phyloP scores from a whole-genome alignment of 2,113 vertebrate species.

The Egretta garzetta region DNA sequence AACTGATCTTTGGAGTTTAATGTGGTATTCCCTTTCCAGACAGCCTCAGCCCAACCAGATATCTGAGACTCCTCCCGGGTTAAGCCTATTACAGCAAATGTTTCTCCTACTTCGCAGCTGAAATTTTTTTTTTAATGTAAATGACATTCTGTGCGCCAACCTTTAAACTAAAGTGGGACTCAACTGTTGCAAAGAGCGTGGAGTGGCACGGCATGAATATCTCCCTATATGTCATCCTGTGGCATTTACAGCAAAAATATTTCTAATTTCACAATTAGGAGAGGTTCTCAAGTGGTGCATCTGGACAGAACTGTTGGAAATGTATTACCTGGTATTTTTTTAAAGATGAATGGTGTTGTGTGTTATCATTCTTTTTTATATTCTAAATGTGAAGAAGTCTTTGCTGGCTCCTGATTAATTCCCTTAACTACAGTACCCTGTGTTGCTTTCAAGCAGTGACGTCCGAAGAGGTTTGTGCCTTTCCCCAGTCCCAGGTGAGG shows the following conservation, averaged over 20 bases:
- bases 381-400: background rate
- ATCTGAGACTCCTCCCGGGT: slow-evolving; percentile 14
- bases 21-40: slow-evolving; percentile 11
- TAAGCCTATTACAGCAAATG: slow-evolving; percentile 20
- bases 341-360: background rate
- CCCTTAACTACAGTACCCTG: background rate
- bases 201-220: background rate
- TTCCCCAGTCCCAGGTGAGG: background rate
- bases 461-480: background rate
- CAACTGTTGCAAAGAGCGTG: background rate
- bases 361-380: background rate
- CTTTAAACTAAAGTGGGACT: slow-evolving; percentile 29
- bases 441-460: background rate
- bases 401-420: slow-evolving; percentile 10
- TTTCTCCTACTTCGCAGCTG: background rate
- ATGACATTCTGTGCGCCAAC: slow-evolving; percentile 33
- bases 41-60: background rate
- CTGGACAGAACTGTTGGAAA: slow-evolving; percentile 9
- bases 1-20: background rate
- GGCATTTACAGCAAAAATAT: slow-evolving; percentile 51
- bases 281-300: slow-evolving; percentile 19
- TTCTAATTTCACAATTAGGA: slow-evolving; percentile 32
- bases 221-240: slow-evolving; percentile 31
- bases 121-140: background rate
- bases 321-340: background rate